Conservation (phyloP, 2,113 vertebrate genomes). For the Cacatua alba region DNA sequence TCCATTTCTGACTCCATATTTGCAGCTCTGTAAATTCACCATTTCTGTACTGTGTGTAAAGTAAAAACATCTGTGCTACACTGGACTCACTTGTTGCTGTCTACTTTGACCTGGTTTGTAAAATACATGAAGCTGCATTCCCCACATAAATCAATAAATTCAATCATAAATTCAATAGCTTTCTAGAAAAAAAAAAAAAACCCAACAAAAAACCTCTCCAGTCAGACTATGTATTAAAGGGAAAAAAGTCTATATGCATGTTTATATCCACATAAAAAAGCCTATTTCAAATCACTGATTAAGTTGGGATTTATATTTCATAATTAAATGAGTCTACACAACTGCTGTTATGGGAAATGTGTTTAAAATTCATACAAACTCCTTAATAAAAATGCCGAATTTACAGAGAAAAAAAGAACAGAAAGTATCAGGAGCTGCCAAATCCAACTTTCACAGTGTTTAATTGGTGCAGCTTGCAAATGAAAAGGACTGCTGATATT, state of each 20-base stretch:
- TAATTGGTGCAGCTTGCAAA: neutral
- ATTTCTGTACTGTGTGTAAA: neutral
- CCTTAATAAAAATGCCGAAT: neutral
- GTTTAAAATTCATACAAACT: neutral
- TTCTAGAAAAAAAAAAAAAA: neutral
- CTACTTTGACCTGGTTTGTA: neutral
- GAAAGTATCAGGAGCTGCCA: neutral
- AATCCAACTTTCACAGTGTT: neutral
- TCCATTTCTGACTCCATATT: neutral
- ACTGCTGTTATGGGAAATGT: neutral
- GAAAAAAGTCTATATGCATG: neutral
- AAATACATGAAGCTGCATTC: neutral
- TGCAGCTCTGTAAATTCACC: neutral
- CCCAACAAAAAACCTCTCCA: neutral
- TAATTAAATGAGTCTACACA: neutral
- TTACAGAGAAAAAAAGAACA: neutral
- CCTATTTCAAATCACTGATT: neutral
- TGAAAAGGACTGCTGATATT: neutral
- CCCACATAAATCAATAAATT: neutral
- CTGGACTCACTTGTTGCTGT: neutral
- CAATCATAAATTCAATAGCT: neutral
- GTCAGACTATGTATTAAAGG: neutral
- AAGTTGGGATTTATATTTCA: neutral
- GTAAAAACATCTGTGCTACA: neutral
- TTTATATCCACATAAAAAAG: neutral